These are phyloP conservation scores for Lasius platythorax DNA, from an alignment of 2,888 invertebrate species.

Conservation along the genomic window DNA sequence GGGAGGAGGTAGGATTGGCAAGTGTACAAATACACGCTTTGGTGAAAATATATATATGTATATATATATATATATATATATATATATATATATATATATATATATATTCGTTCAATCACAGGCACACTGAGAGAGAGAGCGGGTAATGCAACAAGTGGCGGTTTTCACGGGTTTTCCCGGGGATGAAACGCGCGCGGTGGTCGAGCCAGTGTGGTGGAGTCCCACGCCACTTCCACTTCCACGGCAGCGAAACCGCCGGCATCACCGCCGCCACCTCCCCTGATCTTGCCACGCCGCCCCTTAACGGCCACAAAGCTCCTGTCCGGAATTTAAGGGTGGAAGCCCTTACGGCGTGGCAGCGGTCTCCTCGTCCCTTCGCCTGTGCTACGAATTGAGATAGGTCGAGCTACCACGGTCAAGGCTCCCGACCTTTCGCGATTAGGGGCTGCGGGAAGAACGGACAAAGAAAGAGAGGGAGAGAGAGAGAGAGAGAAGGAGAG, in stretches of 20 bases:
- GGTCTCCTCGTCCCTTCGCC: slow-evolving; percentile 64
- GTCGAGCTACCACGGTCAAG: slow-evolving; percentile 78
- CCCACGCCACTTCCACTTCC: slow-evolving; percentile 77
- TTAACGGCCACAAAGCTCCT: slow-evolving; percentile 78
- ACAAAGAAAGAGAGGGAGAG: neutral
- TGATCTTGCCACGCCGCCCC: slow-evolving; percentile 64
- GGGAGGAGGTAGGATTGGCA: slow-evolving; percentile 7
- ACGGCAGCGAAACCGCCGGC: slow-evolving; percentile 74
- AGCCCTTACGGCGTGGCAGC: slow-evolving; percentile 72
- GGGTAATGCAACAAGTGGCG: slow-evolving; percentile 85
- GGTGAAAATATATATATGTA: slow-evolving; percentile 13
- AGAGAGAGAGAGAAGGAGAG: slow-evolving; percentile 15
- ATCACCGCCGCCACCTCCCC: slow-evolving; percentile 46
- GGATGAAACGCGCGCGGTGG: slow-evolving; percentile 81
- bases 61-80: neutral
- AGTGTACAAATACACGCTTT: slow-evolving; percentile 46
- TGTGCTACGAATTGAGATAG: slow-evolving; percentile 77
- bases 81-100: neutral
- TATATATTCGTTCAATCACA: slow-evolving; percentile 59
- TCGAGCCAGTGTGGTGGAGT: slow-evolving; percentile 74
- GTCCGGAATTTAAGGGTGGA: slow-evolving; percentile 81
- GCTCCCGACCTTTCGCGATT: slow-evolving; percentile 76
- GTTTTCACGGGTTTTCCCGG: slow-evolving; percentile 86
- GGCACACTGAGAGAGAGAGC: slow-evolving; percentile 60
- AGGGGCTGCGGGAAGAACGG: slow-evolving; percentile 50